Base-by-base conservation (phyloP, 2,888 invertebrate species). In the Caenorhabditis angaria region DNA sequence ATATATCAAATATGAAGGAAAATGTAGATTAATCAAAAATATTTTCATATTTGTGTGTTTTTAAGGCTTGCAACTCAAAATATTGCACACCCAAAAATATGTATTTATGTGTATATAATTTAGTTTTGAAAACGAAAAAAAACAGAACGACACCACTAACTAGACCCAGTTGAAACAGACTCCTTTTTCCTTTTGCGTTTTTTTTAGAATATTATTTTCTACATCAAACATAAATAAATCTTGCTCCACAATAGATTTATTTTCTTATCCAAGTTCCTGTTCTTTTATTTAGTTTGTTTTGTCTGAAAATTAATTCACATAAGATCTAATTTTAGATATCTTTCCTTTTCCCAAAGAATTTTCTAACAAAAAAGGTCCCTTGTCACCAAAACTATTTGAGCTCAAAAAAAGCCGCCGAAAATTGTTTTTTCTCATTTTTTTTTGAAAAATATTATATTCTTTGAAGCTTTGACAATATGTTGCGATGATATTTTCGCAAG, bases 401-500 rank as follows among this genome's bases (percentile, higher is more conserved):
- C 24, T 53, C 53, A 53, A 53, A 53, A 53, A 18, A 22, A 53
- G 53, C 53, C 24, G 53, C 53, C 27, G 41, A 22, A 22, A 22
- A 22, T 51, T 18, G 29, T 32, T 55, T 55, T n/a, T 20, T 27
- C 24, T 55, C 20, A 2, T n/a, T 28, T 28, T 20, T 6, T 29
- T 29, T 29, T 55, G 55, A 12, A 12, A 5, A 51, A 51, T 51
- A 22, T 24, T 20, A 3, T 51, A 4, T 51, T 8, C 10, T 24
- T 51, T 24, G 4, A 51, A 12, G 5, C 10, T 3, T 10, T 2
- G 22, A 51, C n/a, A 51, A 22, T 22, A 24, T 51, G 51, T 51
- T 20, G 41, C 41, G 41, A 85, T 85, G 85, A 85, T 85, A 69
- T 85, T 83, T 73, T 80, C 85, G 48, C 85, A 85, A 76, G 81